Evolutionary conservation across 2,797 vertebrate species (phyloP).

Genomic region (Aeoliscus strigatus): DNA sequence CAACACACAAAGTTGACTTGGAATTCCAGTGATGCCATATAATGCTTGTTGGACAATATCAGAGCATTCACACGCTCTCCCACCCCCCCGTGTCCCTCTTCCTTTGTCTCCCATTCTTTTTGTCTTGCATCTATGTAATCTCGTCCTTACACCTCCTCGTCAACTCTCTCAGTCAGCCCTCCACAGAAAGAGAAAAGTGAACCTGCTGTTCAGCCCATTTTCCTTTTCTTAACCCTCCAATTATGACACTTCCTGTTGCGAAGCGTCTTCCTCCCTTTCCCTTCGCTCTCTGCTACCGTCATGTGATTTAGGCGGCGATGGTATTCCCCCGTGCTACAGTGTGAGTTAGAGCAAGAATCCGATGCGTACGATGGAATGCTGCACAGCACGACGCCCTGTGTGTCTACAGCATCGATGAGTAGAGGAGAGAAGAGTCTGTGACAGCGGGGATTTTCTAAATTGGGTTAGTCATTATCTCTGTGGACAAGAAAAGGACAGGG

Average conservation of each 20-base stretch:
- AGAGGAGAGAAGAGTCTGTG: too few relatives aligned
- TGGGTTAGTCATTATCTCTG: conserved; percentile 46
- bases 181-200: conserved; percentile 33
- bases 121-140: conserved; percentile 5
- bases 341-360: conserved; percentile 1
- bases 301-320: conserved; percentile 32
- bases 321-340: conserved; percentile 11
- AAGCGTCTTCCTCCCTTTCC: conserved; percentile 8
- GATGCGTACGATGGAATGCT: background rate
- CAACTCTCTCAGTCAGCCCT: conserved; percentile 16
- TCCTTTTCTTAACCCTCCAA: conserved; percentile 26
- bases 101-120: conserved; percentile 11
- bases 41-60: conserved; percentile 1
- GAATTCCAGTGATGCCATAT: conserved; percentile 3
- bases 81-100: background rate
- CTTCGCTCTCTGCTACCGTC: conserved; percentile 3
- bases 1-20: conserved; percentile 8
- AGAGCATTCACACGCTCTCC: conserved; percentile 10
- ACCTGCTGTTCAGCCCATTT: conserved; percentile 14
- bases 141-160: conserved; percentile 15
- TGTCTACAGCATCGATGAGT: background rate
- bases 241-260: conserved; percentile 30
- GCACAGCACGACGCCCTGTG: conserved; percentile 13
- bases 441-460: conserved; percentile 32
- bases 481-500: conserved; percentile 36